phyloP scores from a whole-genome alignment of 1,140 invertebrate species.

The Halyomorpha halys region DNA sequence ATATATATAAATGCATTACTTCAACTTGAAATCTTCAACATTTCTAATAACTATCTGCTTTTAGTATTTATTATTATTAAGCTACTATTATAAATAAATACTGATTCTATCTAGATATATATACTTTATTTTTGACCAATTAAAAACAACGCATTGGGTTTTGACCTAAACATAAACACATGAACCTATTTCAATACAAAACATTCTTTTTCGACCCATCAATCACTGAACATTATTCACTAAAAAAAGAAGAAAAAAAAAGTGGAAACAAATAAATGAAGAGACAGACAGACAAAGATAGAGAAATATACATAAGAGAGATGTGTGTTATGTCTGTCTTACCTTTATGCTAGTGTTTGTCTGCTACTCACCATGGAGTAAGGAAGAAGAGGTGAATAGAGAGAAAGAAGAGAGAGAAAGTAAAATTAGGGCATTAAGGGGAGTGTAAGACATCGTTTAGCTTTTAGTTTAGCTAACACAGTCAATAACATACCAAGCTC shows the following conservation, averaged over 20 bases:
- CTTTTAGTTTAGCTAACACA: no score
- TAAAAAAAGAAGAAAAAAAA: background rate
- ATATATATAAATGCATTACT: no score
- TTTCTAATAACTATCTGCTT: no score
- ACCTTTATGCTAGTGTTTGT: constrained; percentile 24
- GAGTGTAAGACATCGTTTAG: background rate
- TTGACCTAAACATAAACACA: background rate
- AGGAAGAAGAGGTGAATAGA: constrained; percentile 20
- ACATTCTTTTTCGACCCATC: background rate
- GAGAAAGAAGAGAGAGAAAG: constrained; percentile 23
- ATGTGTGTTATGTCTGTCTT: constrained; percentile 21
- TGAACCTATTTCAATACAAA: background rate
- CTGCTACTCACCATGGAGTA: constrained; percentile 19
- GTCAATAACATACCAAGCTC: no score
- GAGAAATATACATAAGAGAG: constrained; percentile 14
- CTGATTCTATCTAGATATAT: background rate
- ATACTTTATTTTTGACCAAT: background rate
- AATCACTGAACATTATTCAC: constrained; percentile 8
- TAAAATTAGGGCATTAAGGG: constrained; percentile 11
- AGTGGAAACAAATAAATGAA: constrained; percentile 5
- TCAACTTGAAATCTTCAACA: no score
- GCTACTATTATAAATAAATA: no score
- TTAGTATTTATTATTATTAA: no score
- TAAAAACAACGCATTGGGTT: background rate
- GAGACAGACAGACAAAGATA: constrained; percentile 18